A percentile compares a stretch with the other conserved stretches of the same genome.
These are phyloP conservation scores for Paratrypauchen microcephalus DNA, from an alignment of 2,797 vertebrate species.

Conservation along the genomic window DNA sequence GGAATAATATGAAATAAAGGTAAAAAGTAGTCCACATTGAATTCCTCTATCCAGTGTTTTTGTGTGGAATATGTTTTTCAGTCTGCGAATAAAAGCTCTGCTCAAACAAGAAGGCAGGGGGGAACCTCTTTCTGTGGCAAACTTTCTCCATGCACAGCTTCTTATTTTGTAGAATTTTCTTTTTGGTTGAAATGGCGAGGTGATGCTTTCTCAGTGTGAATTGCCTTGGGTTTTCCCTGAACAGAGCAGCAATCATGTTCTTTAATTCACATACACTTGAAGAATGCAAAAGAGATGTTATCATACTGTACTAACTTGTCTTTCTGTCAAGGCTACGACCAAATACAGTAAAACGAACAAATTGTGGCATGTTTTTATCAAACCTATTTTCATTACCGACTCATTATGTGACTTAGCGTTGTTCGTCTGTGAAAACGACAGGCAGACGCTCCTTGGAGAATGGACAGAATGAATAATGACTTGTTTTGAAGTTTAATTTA, in stretches of 20 bases:
- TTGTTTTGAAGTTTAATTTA: slow-evolving; percentile 31
- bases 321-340: not conserved
- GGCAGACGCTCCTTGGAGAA: slow-evolving; percentile 30
- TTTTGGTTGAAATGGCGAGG: not conserved
- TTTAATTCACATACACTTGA: not conserved
- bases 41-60: no score
- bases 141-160: no score
- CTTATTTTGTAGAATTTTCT: not conserved
- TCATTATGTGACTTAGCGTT: slow-evolving; percentile 3
- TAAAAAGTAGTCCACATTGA: no score
- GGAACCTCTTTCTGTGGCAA: no score
- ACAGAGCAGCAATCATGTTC: not conserved
- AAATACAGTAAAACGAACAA: not conserved
- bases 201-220: not conserved
- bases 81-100: no score
- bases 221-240: not conserved
- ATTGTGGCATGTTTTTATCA: not conserved
- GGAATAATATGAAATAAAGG: no score
- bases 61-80: not conserved
- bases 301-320: not conserved
- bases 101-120: no score
- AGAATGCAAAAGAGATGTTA: not conserved
- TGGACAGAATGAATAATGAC: slow-evolving; percentile 11
- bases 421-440: slow-evolving; percentile 18
- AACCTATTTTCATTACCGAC: slow-evolving; percentile 21